Conservation (phyloP, 2,113 vertebrate species). For the Apaloderma vittatum region DNA sequence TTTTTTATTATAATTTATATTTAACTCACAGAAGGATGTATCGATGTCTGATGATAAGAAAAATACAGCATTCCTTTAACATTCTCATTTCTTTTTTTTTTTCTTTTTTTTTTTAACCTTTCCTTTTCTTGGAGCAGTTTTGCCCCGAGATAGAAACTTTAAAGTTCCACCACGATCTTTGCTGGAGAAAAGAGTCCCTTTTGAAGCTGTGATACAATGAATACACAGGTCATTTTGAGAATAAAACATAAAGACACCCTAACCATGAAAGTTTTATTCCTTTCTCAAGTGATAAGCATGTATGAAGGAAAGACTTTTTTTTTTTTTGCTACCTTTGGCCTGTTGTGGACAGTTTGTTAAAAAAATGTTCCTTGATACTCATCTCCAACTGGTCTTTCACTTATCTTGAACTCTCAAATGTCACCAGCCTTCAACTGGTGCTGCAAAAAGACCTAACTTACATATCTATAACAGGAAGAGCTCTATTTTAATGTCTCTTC, state of each 20-base stretch:
- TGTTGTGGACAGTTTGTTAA: not conserved
- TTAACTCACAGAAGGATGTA: not conserved
- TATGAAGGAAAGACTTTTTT: not conserved
- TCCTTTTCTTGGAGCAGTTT: not conserved
- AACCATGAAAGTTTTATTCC: slow-evolving; percentile 21
- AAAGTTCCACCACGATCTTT: not conserved
- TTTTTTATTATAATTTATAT: not conserved
- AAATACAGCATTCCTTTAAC: not conserved
- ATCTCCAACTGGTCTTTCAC: slow-evolving; percentile 46
- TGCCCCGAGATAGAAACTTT: not conserved
- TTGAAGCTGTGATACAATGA: slow-evolving; percentile 28
- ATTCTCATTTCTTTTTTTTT: not conserved
- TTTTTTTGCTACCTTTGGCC: not conserved
- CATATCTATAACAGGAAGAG: not conserved
- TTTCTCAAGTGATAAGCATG: not conserved
- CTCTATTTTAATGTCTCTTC: not conserved
- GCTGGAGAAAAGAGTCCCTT: slow-evolving; percentile 1
- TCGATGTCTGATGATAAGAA: not conserved
- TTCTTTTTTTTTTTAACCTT: not conserved
- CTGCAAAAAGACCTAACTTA: slow-evolving; percentile 18
- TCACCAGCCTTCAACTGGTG: not conserved
- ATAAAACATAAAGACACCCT: not conserved
- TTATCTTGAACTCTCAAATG: slow-evolving; percentile 44
- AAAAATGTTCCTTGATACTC: slow-evolving; percentile 28
- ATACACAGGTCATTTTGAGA: slow-evolving; percentile 1